A percentile compares a stretch with the other conserved stretches of the same genome.
Conservation (phyloP, 2,797 vertebrate species). For the Austrolebias charrua region DNA sequence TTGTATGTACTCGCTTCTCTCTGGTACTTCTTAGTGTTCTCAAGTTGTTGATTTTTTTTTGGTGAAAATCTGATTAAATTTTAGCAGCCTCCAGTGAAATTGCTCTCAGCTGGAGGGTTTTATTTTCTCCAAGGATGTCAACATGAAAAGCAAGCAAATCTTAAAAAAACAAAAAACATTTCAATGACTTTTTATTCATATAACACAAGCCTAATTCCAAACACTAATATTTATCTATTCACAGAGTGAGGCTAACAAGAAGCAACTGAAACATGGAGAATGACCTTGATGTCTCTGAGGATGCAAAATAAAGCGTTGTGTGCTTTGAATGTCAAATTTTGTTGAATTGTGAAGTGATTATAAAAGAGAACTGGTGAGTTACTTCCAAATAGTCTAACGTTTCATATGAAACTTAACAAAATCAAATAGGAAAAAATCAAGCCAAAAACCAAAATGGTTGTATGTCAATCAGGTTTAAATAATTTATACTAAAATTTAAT, state of each 20-base stretch:
- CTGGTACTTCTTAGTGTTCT: slow-evolving; percentile 23
- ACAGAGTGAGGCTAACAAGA: slow-evolving; percentile 35
- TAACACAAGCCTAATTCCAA: slow-evolving; percentile 40
- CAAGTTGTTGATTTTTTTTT: slow-evolving; percentile 12
- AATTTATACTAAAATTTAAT: too few relatives aligned
- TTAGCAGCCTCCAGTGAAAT: slow-evolving; percentile 40
- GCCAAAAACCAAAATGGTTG: too few relatives aligned
- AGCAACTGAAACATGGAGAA: slow-evolving; percentile 26
- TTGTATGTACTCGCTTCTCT: too few relatives aligned
- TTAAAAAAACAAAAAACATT: slow-evolving; percentile 39
- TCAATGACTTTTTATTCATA: slow-evolving; percentile 26
- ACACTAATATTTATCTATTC: slow-evolving; percentile 55
- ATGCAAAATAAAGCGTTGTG: not conserved
- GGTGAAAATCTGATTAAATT: slow-evolving; percentile 43
- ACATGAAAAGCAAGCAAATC: slow-evolving; percentile 37
- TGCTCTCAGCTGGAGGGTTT: slow-evolving; percentile 48
- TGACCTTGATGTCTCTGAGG: slow-evolving; percentile 39
- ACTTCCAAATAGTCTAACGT: not conserved
- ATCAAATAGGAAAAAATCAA: too few relatives aligned
- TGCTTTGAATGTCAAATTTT: not conserved
- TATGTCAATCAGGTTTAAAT: too few relatives aligned
- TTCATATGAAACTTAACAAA: not conserved
- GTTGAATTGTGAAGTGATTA: not conserved
- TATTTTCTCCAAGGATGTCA: slow-evolving; percentile 41
- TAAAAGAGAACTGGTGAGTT: not conserved